A percentile compares a stretch with the other conserved stretches of the same genome.
phyloP scores from a whole-genome alignment of 1,140 invertebrate species.

The Phenacoccus solenopsis region DNA sequence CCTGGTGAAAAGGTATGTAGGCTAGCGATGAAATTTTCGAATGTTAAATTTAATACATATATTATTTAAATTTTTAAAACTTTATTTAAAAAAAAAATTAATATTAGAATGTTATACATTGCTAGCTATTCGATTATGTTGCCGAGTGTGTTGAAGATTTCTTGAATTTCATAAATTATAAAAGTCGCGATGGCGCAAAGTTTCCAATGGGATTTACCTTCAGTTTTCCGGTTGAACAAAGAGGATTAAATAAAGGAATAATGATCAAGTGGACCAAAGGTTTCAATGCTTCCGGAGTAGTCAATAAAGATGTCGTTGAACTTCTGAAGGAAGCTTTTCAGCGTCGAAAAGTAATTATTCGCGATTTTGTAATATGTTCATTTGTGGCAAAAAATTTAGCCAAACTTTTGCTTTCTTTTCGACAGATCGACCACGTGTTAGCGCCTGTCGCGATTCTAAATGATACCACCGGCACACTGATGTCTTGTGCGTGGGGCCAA shows the following conservation, averaged over 20 bases:
- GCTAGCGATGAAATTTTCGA: neutral
- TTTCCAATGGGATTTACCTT: constrained; percentile 50
- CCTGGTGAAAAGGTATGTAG: constrained; percentile 47
- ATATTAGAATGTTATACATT: neutral
- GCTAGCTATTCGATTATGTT: constrained; percentile 57
- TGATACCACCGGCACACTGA: constrained; percentile 75
- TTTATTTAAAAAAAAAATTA: too few relatives aligned
- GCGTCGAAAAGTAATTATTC: constrained; percentile 45
- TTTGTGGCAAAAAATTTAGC: too few relatives aligned
- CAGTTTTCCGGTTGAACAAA: constrained; percentile 74
- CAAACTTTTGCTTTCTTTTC: too few relatives aligned
- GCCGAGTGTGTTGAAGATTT: constrained; percentile 58
- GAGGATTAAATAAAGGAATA: constrained; percentile 74
- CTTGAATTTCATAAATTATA: constrained; percentile 41
- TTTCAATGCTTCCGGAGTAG: constrained; percentile 75
- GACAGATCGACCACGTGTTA: constrained; percentile 41
- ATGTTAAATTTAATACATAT: neutral
- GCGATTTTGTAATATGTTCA: neutral
- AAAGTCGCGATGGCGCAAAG: constrained; percentile 35
- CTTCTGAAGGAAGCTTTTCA: constrained; percentile 65
- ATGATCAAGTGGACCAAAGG: constrained; percentile 91
- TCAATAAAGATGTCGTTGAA: constrained; percentile 70
- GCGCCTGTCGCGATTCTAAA: constrained; percentile 59
- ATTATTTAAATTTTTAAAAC: neutral
- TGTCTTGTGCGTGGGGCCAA: constrained; percentile 90